Evolutionary conservation across 2,113 vertebrate genomes (phyloP), one percentile per base, ranked within the genome.

Genomic region (Leptocoma aspasia): DNA sequence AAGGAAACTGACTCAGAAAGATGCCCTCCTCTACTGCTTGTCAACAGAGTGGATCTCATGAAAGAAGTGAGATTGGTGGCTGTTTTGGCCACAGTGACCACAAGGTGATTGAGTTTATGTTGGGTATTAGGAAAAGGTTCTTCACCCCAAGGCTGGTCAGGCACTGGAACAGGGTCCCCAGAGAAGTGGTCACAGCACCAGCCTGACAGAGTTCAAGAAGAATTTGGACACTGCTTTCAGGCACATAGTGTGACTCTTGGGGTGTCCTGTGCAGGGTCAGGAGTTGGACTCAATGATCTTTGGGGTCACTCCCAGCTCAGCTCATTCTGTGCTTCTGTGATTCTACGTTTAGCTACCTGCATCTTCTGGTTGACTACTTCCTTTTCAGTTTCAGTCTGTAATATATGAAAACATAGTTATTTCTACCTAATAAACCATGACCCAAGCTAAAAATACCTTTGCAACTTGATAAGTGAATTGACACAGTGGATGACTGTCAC

Each of bases 21-120:
- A 30, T 35, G 26, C 9, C 23, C 9, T 69, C 20, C 26, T 60
- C 60, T 35, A 24, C 42, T 82, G 66, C 45, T 61, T 71, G 22
- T 44, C 47, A 71, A 61, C 27, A 71, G 47, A 44, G 33, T 37
- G 17, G 31, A 37, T 53, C 33, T 53, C 27, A 37, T 21, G 3
- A 45, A 26, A 30, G 24, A 59, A 59, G 35, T 16, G 49, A 53
- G 39, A 53, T 37, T 27, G 33, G 18, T 54, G n/a, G 39, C 33
- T 22, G 3, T 39, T 63, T 72, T 33, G 33, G 22, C 57, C 39
- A 63, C 27, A 45, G n/a, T 33, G 68, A 63, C 9, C 27, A 45
- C 0, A 0, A 45, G 37, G 27, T 0, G 0, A 44, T 63, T 0
- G 1, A 83, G 35, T 50, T n/a, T 66, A 59, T 13, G 13, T 2